phyloP scores from a whole-genome alignment of 2,113 vertebrate species.

The Gavia stellata region DNA sequence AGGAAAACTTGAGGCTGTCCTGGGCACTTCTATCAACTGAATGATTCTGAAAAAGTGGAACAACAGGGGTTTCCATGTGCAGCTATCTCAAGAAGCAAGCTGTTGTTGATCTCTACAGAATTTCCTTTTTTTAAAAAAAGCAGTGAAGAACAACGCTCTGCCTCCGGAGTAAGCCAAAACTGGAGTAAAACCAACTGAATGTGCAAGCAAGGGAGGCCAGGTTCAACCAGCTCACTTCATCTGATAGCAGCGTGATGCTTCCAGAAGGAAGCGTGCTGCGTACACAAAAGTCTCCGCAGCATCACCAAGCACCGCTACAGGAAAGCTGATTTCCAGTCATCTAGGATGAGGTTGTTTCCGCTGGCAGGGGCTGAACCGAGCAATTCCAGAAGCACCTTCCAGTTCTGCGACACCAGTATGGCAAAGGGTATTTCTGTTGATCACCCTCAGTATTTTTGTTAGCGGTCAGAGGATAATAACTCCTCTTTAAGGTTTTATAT shows the following conservation, averaged over 20 bases:
- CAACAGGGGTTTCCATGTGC: accelerated
- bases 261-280: not conserved
- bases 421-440: not conserved
- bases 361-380: not conserved
- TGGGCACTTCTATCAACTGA: not conserved
- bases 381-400: not conserved
- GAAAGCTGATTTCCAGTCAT: not conserved
- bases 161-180: not conserved
- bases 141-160: not conserved
- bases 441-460: not conserved
- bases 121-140: not conserved
- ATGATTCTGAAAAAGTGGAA: not conserved
- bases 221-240: not conserved
- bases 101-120: not conserved
- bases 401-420: not conserved
- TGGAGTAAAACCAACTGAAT: not conserved
- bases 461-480: not conserved
- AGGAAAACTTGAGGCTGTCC: not conserved
- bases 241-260: accelerated
- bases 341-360: not conserved
- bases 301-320: not conserved
- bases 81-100: not conserved
- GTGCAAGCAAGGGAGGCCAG: too few relatives aligned
- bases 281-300: not conserved
- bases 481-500: not conserved